These are phyloP conservation scores for Neolamprologus sp. DNA, from an alignment of 2,113 vertebrate species.

Conservation along the genomic window DNA sequence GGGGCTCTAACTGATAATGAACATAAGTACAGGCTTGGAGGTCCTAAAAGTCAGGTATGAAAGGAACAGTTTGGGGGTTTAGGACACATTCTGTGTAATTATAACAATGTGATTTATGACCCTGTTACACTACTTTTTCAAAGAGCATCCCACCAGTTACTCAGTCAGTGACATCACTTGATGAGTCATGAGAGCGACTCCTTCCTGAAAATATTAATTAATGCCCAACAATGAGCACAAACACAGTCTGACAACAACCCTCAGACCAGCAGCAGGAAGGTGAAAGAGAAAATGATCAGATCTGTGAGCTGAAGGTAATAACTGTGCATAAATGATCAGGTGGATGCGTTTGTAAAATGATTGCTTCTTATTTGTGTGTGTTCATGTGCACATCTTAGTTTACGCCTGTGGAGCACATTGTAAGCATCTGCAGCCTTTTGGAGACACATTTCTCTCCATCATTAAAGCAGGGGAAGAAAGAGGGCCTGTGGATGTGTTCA, in stretches of 20 bases:
- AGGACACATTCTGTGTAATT: too few relatives aligned
- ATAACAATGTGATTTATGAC: too few relatives aligned
- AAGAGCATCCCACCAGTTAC: not conserved
- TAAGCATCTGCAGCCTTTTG: not conserved
- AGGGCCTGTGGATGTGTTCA: rapidly evolving
- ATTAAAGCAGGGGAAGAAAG: rapidly evolving
- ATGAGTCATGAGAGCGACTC: not conserved
- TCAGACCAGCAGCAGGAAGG: not conserved
- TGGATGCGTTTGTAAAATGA: not conserved
- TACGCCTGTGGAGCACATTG: not conserved
- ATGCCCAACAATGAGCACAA: not conserved
- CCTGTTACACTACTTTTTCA: not conserved
- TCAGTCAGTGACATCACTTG: not conserved
- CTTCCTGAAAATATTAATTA: not conserved
- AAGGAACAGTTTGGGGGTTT: too few relatives aligned
- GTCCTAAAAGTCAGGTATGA: too few relatives aligned
- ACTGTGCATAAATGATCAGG: not conserved
- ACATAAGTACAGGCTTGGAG: too few relatives aligned
- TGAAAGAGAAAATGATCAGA: not conserved
- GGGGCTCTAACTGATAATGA: too few relatives aligned
- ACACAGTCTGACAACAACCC: not conserved
- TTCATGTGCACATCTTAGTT: not conserved
- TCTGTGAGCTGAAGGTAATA: not conserved
- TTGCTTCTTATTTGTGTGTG: not conserved
- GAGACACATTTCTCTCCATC: not conserved